Base-by-base conservation (phyloP, 1,140 invertebrate species). In the Asbolus verrucosus region DNA sequence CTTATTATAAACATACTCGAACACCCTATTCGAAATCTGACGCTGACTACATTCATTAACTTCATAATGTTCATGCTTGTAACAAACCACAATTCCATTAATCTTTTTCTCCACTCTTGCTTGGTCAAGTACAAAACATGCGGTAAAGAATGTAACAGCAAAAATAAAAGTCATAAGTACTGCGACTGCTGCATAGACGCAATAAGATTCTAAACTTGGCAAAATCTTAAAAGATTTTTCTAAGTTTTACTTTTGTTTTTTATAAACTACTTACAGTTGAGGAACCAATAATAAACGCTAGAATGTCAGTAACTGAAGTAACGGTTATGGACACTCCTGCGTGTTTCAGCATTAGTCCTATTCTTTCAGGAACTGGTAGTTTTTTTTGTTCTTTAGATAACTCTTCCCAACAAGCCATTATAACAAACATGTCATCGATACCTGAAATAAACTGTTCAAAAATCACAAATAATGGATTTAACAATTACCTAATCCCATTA, bases 301-400 rank as follows among this genome's bases (percentile, higher is more conserved):
- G 86, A 62, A 94, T 87, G 80, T 95, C 92, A 1, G 92, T 95
- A 39, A 94, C 82, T 2, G 92, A 93, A 6, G 93, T 95, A 4
- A 95, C 88, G 4, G 89, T 92, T 61, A 95, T 93, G 4, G 92
- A 93, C 0, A 92, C 89, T 4, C 92, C 93, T 14, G 92, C 92
- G 76, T 92, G 89, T 78, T 91, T 88, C 61, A 95, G 78, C 81
- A 91, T 89, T 14, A 88, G 75, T 1, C 87, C 91, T 36, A 92
- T 82, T 79, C 86, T 85, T 74, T 89, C 83, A 6, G 84, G 82
- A 11, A 91, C 71, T 69, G 86, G 83, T 65, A 85, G 83, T 15
- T 81, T 76, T 13, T 80, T 78, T 75, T 88, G 84, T 19, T 80
- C 78, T 67, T 82, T 76, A 43, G 81, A 73, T 27, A 90, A 77